Base-by-base conservation (phyloP, 1,140 invertebrate genomes). In the Eriosoma lanigerum region DNA sequence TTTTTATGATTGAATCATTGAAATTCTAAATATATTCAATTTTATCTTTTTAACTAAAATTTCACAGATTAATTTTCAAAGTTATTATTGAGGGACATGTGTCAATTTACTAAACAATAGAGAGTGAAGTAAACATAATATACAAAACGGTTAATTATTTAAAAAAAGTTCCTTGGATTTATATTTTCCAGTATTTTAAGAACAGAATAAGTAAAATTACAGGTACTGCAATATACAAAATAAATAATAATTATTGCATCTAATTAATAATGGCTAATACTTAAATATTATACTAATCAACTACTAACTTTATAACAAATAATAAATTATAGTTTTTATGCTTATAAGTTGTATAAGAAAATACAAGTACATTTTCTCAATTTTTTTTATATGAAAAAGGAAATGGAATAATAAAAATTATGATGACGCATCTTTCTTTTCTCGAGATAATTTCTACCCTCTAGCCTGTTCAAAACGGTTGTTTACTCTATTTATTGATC, bases 61-160 rank as follows among this genome's bases (percentile, higher is more conserved):
- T 76, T 76, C 52, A 56, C 52, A 58, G 72, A 76, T 76, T 56
- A 58, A 32, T 17, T 76, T 76, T 56, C 72, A 76, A 76, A 52
- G 72, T 76, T 76, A 58, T 56, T 76, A 19, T 54, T 58, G 32
- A 26, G 8, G n/a, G 52, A 76, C 72, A 58, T 76, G 50, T 76
- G 72, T 76, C 21, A 54, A 19, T 10, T 38, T 24, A 15, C 13
- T 58, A 76, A 76, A 76, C 72, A 58, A 58, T 58, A 56, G 54
- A 76, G 38, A 56, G 72, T 21, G 52, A 75, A 75, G 52, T 56
- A 56, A 56, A 76, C 72, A 26, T 60, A 29, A 26, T 10, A 21
- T 26, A 26, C 24, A 46, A 66, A n/a, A 5, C 17, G 13, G 70
- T 54, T 54, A 50, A 73, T 68, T 68, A 48, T 68, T n/a, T 68